phyloP scores from a whole-genome alignment of 1,140 invertebrate species.

The Lepidostoma basale region DNA sequence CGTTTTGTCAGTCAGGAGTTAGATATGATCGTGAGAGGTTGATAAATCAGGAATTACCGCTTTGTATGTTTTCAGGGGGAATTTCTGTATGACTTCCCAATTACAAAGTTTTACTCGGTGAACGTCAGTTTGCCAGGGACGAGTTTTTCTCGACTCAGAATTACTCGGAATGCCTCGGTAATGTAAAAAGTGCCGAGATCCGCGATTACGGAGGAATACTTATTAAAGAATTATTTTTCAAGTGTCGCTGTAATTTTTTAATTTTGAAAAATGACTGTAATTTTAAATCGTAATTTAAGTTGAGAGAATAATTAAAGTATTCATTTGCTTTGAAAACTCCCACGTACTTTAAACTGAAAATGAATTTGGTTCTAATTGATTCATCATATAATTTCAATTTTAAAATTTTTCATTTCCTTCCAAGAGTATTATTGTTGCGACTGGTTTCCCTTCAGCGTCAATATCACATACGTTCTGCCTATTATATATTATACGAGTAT shows the following conservation, averaged over 20 bases:
- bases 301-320: too few relatives aligned
- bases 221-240: constrained; percentile 21
- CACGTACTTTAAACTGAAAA: too few relatives aligned
- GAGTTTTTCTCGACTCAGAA: neutral
- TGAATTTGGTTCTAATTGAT: too few relatives aligned
- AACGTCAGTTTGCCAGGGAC: neutral
- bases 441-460: too few relatives aligned
- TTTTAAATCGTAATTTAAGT: too few relatives aligned
- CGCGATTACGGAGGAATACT: constrained; percentile 1
- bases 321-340: too few relatives aligned
- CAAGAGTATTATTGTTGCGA: too few relatives aligned
- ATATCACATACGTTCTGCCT: too few relatives aligned
- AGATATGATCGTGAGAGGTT: neutral
- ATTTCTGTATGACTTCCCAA: constrained; percentile 27
- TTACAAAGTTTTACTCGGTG: constrained; percentile 9
- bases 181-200: constrained; percentile 15
- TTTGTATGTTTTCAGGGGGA: constrained; percentile 21
- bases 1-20: too few relatives aligned
- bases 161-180: constrained; percentile 3
- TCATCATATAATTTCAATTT: too few relatives aligned
- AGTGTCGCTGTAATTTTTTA: constrained; percentile 5
- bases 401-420: too few relatives aligned
- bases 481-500: too few relatives aligned
- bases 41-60: constrained; percentile 3
- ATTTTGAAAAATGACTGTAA: constrained; percentile 10